A percentile compares a stretch with the other conserved stretches of the same genome.
Evolutionary conservation across 2,888 invertebrate genomes (phyloP).

Genomic region (Hypomecis atomaria): DNA sequence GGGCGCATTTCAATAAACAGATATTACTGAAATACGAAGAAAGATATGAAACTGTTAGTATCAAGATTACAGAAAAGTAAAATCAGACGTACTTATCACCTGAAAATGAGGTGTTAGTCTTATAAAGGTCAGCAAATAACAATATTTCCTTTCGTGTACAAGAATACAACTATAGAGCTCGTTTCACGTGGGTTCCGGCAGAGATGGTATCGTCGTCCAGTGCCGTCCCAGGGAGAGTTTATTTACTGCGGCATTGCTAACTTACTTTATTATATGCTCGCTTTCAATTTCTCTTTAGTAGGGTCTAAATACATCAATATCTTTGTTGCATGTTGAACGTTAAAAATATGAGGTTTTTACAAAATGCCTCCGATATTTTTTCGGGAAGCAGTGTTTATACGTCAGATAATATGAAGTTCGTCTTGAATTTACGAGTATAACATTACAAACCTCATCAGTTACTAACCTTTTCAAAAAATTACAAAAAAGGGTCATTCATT

Average conservation of each 20-base stretch:
- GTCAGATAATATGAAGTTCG: too few relatives aligned
- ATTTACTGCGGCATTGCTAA: conserved; percentile 11
- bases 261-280: conserved; percentile 9
- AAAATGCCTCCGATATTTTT: not conserved
- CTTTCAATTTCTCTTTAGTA: conserved; percentile 16
- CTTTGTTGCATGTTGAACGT: not conserved
- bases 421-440: too few relatives aligned
- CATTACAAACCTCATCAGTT: too few relatives aligned
- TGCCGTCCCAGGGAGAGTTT: conserved; percentile 12
- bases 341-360: not conserved
- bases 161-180: not conserved
- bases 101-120: too few relatives aligned
- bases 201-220: conserved; percentile 12
- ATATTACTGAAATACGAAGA: too few relatives aligned
- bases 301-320: not conserved
- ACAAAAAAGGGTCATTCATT: too few relatives aligned
- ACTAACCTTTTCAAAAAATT: too few relatives aligned
- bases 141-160: conserved; percentile 7
- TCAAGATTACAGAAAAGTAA: too few relatives aligned
- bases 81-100: too few relatives aligned
- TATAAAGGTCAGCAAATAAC: not conserved
- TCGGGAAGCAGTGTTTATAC: too few relatives aligned
- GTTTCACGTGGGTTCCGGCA: conserved; percentile 1
- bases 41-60: too few relatives aligned
- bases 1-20: too few relatives aligned